These are phyloP conservation scores for Glaucomys volans DNA, from an alignment of 2,113 vertebrate genomes.

Conservation along the genomic window DNA sequence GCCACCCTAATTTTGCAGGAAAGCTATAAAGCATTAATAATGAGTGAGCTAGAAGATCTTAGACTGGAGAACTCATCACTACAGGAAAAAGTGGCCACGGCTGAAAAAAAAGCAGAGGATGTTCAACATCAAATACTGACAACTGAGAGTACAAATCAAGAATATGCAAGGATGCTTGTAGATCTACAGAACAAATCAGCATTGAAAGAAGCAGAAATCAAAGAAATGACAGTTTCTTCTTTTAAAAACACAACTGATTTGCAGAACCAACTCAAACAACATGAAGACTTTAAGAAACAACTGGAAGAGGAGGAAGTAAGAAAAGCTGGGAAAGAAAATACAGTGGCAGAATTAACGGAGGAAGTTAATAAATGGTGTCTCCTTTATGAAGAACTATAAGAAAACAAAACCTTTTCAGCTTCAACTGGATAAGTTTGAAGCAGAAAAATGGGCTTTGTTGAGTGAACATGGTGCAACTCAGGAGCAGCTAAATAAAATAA, in stretches of 20 bases:
- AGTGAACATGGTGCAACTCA: constrained; percentile 94
- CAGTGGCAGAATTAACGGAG: constrained; percentile 75
- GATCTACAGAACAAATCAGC: constrained; percentile 89
- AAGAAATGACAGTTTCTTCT: constrained; percentile 81
- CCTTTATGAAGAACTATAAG: constrained; percentile 92
- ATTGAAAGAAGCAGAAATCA: constrained; percentile 89
- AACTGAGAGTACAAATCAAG: constrained; percentile 85
- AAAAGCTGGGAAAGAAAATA: constrained; percentile 81
- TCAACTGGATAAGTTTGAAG: constrained; percentile 95
- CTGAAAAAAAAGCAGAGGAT: constrained; percentile 84
- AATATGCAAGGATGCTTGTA: constrained; percentile 89
- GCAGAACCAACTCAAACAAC: constrained; percentile 87
- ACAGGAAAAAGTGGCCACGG: constrained; percentile 83
- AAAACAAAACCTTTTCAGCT: constrained; percentile 85
- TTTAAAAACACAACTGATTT: constrained; percentile 82
- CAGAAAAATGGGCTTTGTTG: constrained; percentile 91
- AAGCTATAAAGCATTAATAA: constrained; percentile 86
- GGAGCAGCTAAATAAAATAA: constrained; percentile 93
- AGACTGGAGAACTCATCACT: constrained; percentile 83
- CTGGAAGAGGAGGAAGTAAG: constrained; percentile 85
- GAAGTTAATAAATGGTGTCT: constrained; percentile 89
- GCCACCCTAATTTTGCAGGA: constrained; percentile 86
- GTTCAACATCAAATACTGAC: constrained; percentile 83
- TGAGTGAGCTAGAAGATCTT: constrained; percentile 82
- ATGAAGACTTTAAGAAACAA: constrained; percentile 84